Base-by-base conservation (phyloP, 1,140 invertebrate species). In the Linepithema humile region DNA sequence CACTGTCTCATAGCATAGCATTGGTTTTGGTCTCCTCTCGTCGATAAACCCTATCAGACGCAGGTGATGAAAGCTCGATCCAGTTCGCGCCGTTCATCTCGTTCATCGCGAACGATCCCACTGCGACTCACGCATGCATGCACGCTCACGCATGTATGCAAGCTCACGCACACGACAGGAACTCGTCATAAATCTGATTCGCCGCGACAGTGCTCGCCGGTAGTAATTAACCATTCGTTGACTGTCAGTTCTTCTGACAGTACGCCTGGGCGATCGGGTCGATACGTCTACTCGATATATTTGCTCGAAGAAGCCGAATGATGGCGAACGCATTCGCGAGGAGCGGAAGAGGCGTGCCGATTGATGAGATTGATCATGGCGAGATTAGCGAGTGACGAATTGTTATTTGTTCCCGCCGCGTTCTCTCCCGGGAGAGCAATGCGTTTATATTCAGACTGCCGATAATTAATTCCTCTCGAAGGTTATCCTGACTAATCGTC, bases 41-140 rank as follows among this genome's bases (percentile, higher is more conserved):
- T 59, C 83, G 59, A 78, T 75, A 85, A 88, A 88, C 73, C 53
- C 87, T 62, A 88, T 88, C 87, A 88, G 87, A 74, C 72, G 53
- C 86, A 74, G 78, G 67, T 85, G 86, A 88, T 88, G 86, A 88
- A 85, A 88, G 75, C 87, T 70, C 53, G 53, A 10, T 40, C 23
- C 83, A 12, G 40, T 59, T 65, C 75, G 74, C 62, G 38, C 35
- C 17, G 62, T 69, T 78, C 62, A 67, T 78, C 75, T 78, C 60
- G 75, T 67, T 78, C 60, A 55, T 67, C 65, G 75, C 60, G 48
- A 20, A 32, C 23, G 23, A 78, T 59, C 17, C 35, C 53, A 20
- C 17, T 10, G 38, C 38, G 38, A n/a, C n/a, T 43, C 17, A 23
- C 53, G 26, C 12, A 12, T 9, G n/a, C 67, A 26, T 55, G 35